phyloP scores from a whole-genome alignment of 2,888 invertebrate species.

The Philaethria dido region DNA sequence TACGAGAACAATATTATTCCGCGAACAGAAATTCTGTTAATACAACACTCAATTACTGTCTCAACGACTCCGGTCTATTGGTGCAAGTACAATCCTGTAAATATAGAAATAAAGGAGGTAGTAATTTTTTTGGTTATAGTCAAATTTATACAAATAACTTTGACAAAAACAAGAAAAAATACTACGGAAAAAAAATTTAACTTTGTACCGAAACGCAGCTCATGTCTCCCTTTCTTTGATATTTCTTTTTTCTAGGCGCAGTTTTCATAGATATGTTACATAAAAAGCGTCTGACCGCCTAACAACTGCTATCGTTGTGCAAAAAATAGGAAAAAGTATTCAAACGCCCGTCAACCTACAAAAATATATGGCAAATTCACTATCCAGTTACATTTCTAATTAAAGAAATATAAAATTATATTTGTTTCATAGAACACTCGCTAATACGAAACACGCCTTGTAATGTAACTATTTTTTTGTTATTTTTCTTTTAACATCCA shows the following conservation, averaged over 20 bases:
- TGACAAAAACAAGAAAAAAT: background rate
- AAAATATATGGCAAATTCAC: slow-evolving; percentile 20
- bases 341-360: slow-evolving; percentile 30
- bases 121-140: background rate
- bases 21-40: background rate
- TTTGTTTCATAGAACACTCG: background rate
- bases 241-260: slow-evolving; percentile 20
- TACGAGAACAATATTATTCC: background rate
- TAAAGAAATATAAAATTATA: background rate
- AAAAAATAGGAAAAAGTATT: slow-evolving; percentile 27
- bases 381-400: background rate
- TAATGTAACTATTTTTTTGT: background rate
- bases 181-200: background rate
- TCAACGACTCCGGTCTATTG: background rate
- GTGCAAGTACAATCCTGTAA: background rate
- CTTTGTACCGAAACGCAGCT: slow-evolving; percentile 7
- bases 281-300: slow-evolving; percentile 29
- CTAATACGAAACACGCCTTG: background rate
- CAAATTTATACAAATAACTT: background rate
- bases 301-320: slow-evolving; percentile 31
- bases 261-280: slow-evolving; percentile 19
- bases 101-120: background rate
- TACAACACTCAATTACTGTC: too few relatives aligned
- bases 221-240: slow-evolving; percentile 19
- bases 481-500: background rate